Conservation (phyloP, 1,140 invertebrate species). For the Paralvinella palmiformis region DNA sequence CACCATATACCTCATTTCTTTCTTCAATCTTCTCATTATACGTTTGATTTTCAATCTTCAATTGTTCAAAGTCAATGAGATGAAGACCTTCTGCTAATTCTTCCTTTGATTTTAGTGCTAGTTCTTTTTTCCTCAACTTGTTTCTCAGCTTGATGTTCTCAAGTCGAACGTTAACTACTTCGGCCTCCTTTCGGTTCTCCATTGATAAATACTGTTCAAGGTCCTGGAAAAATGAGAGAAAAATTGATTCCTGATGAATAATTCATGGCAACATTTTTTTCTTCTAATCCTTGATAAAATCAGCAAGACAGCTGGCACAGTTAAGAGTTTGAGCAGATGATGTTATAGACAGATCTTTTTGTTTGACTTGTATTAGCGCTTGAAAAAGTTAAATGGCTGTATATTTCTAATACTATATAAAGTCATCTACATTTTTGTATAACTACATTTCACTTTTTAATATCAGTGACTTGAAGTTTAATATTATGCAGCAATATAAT, state of each 20-base stretch:
- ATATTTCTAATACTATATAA: too few relatives aligned
- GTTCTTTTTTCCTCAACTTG: constrained; percentile 48
- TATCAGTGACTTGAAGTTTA: too few relatives aligned
- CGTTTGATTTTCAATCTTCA: constrained; percentile 53
- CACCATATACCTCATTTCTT: constrained; percentile 45
- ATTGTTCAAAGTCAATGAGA: constrained; percentile 52
- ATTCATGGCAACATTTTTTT: too few relatives aligned
- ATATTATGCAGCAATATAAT: too few relatives aligned
- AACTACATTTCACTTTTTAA: too few relatives aligned
- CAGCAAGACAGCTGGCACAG: too few relatives aligned
- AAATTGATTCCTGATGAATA: background rate
- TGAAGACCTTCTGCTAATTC: constrained; percentile 49
- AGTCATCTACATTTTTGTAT: too few relatives aligned
- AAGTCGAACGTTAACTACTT: constrained; percentile 44
- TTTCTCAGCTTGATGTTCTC: constrained; percentile 51
- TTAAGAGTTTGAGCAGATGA: too few relatives aligned
- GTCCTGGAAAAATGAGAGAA: constrained; percentile 34
- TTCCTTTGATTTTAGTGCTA: constrained; percentile 49
- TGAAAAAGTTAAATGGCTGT: too few relatives aligned
- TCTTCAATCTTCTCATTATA: constrained; percentile 54
- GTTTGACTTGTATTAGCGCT: too few relatives aligned
- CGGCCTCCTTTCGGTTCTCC: constrained; percentile 43
- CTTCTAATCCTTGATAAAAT: too few relatives aligned
- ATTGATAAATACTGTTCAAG: constrained; percentile 38
- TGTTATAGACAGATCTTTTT: too few relatives aligned